Evolutionary conservation across 1,140 invertebrate species (phyloP), one percentile per base, ranked within the genome.

Genomic region (Lycorma delicatula): DNA sequence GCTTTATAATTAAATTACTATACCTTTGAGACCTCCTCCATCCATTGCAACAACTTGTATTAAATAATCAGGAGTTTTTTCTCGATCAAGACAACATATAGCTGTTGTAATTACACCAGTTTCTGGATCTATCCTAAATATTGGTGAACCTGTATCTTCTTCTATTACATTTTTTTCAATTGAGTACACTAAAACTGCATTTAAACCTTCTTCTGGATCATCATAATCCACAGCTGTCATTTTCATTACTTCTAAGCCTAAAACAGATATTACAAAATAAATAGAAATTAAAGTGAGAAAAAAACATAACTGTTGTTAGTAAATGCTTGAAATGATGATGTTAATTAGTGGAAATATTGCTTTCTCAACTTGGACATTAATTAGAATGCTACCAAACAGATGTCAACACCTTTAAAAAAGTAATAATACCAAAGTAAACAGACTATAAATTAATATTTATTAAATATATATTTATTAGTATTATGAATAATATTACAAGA

Each of bases 131-230:
- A 95, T 95, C 74, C 92, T 90, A 68, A 96, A 96, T 58, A 96
- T 96, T 2, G 91, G 91, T 23, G 89, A 90, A 1, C 91, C 91
- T 4, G 90, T 92, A 71, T 90, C 88, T 71, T 95, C 91, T 71
- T 95, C 92, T 47, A 96, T 94, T 1, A 94, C 91, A 70, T 96
- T 97, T 77, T 95, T 95, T 67, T 97, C 93, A 49, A 97, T 94
- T 2, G 91, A 93, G 68, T 93, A 93, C 38, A 89, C 85, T 1
- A 94, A 70, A 55, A 87, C 87, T 1, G 92, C 93, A 71, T 96
- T 94, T 16, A 87, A 89, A 28, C 88, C 90, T 76, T 95, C 92
- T n/a, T 84, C 87, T 0, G 93, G 92, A 71, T 97, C 93, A 68
- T 97, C 94, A 66, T 96, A 95, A 74, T 97, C 94, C 13, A 93